Evolutionary conservation across 2,113 vertebrate genomes (phyloP), one percentile per base, ranked within the genome.

Genomic region (Neomonachus schauinslandi): DNA sequence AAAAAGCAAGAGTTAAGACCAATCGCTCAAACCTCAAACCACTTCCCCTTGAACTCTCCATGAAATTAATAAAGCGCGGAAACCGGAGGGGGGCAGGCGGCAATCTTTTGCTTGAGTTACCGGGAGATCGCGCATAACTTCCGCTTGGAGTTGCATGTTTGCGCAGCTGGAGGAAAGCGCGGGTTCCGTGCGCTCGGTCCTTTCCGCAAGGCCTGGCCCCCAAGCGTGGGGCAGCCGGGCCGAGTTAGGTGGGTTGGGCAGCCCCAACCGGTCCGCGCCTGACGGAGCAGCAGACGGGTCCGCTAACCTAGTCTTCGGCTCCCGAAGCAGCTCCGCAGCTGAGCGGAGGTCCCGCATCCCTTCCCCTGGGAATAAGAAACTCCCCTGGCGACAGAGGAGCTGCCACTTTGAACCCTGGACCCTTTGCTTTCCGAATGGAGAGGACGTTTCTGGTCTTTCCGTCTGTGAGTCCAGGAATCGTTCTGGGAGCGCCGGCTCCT

Each of bases 231-330:
- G 15, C 8, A 28, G 28, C 39, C 0, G 0, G 7, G 2, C 49
- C 4, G 7, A 67, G 49, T 12, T 6, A 4, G 28, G 7, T 1
- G 0, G 3, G 19, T 2, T 18, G 0, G 22, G 39, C 65, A 49
- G 61, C 6, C 51, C 7, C 0, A 26, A 16, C 1, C 4, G n/a
- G n/a, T 7, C 28, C 0, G 31, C 1, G 1, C 16, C 31, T 3
- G 21, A 33, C 15, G 0, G 33, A 53, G 42, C 65, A 76, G 39
- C 69, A 33, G 57, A 21, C 59, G 0, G 16, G 42, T 61, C 7
- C 0, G 0, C 49, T 31, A 4, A 11, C 42, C 69, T 1, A 0
- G 0, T 16, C 55, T 82, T 94, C 49, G 63, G 53, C 36, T 67
- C 14, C 31, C 14, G 6, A 67, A 67, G n/a, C 19, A 7, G 1